Base-by-base conservation (phyloP, 2,888 invertebrate genomes). In the Pardosa pseudoannulata region DNA sequence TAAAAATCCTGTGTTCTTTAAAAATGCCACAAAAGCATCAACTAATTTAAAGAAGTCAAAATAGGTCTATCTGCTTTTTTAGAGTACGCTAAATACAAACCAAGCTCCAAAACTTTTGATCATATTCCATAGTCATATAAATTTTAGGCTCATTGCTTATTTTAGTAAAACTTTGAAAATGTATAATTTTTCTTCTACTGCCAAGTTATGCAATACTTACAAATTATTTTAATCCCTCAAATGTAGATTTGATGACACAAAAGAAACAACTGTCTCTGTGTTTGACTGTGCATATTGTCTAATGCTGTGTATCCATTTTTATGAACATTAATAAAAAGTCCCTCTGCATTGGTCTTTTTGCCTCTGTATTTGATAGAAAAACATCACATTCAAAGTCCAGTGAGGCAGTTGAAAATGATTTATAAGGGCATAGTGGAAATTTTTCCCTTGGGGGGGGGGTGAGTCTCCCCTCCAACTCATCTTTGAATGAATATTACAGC, bases 241-340 rank as follows among this genome's bases (percentile, higher is more conserved):
- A 27, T 85, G 78, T 81, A 85, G 78, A 31, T 72, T 71, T 32
- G 28, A 72, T 39, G 65, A 19, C 19, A 19, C 6, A 46, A 46
- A 23, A 23, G 23, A 23, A 71, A 75, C 29, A 78, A 76, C n/a
- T 85, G 39, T 78, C 56, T 73, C 29, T 79, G 64, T 79, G 65
- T 80, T 70, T 80, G 68, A 72, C 29, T 79, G 70, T 81, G 83
- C 83, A 85, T 78, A 76, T 68, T 85, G 78, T 85, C 73, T 67
- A 68, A 78, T 56, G 83, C 83, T 85, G 64, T 83, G 78, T 85
- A 85, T 76, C 78, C 83, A 73, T 85, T 85, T 85, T 85, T 85
- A 85, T 78, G 83, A 85, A 83, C 32, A 85, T 85, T 39, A 85
- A 85, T 85, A 85, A 85, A 85, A 85, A 83, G 76, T 85, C 83